Evolutionary conservation across 2,888 invertebrate genomes (phyloP).

Genomic region (Melipona bicolor): DNA sequence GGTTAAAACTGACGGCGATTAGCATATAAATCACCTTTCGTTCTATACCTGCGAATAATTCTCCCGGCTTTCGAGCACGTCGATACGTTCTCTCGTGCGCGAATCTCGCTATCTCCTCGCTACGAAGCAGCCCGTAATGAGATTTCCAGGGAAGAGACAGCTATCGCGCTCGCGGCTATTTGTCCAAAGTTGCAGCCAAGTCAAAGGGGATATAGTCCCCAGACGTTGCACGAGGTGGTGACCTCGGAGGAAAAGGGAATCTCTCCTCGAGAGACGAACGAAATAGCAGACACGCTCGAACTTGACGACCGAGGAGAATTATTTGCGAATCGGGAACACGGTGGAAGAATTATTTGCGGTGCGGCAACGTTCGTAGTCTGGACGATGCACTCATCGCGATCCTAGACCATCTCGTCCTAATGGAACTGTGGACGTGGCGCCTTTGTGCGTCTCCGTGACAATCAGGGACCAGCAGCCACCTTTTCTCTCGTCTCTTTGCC

Average conservation of each 20-base stretch:
- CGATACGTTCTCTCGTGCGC: background rate
- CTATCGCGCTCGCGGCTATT: slow-evolving; percentile 45
- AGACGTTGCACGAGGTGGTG: background rate
- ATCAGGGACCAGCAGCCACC: slow-evolving; percentile 15
- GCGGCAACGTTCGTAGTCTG: slow-evolving; percentile 39
- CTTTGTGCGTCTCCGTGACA: slow-evolving; percentile 48
- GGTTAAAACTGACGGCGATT: slow-evolving; percentile 36
- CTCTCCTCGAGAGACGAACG: background rate
- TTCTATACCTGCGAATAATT: slow-evolving; percentile 29
- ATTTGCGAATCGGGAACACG: background rate
- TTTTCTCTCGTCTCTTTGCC: background rate
- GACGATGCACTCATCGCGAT: background rate
- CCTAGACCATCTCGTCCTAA: background rate
- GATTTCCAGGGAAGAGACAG: slow-evolving; percentile 52
- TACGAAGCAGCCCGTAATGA: slow-evolving; percentile 38
- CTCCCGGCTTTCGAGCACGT: slow-evolving; percentile 1
- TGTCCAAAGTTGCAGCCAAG: slow-evolving; percentile 29
- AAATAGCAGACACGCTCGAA: background rate
- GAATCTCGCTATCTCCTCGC: background rate
- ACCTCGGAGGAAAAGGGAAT: background rate
- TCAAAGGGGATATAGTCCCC: background rate
- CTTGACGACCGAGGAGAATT: background rate
- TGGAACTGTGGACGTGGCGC: slow-evolving; percentile 35
- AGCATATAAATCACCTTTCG: slow-evolving; percentile 46
- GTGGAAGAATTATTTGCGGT: slow-evolving; percentile 51